Percentiles rank a stretch among this genome's conserved stretches.
Conservation (phyloP, 2,797 vertebrate genomes). For the Argya squamiceps region DNA sequence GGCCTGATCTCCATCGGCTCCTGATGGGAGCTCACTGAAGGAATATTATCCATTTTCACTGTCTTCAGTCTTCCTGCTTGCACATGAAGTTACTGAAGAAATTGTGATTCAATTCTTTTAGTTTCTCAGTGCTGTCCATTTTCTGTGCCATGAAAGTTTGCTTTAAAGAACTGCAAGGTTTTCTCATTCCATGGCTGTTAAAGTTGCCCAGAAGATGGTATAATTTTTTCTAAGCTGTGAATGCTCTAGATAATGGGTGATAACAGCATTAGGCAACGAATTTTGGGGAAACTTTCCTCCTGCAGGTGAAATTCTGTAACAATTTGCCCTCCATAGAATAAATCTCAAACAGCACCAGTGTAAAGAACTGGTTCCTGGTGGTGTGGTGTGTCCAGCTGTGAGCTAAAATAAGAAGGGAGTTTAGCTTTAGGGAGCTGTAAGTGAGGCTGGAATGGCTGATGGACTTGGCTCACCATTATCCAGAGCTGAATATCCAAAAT, state of each 20-base stretch:
- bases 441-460: not conserved
- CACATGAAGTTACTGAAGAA: not conserved
- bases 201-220: not conserved
- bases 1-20: not conserved
- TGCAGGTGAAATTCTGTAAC: not conserved
- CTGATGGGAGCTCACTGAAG: not conserved
- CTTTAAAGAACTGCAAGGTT: not conserved
- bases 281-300: not conserved
- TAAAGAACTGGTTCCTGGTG: not conserved
- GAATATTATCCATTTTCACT: not conserved
- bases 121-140: not conserved
- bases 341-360: accelerated
- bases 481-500: not conserved
- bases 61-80: not conserved
- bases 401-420: not conserved
- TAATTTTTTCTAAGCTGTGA: not conserved
- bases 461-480: not conserved
- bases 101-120: not conserved
- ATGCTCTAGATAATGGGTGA: not conserved
- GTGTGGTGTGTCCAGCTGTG: not conserved
- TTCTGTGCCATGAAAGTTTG: not conserved
- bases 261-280: not conserved
- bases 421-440: not conserved
- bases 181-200: not conserved
- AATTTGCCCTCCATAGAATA: not conserved